A percentile compares a stretch with the other conserved stretches of the same genome.
Evolutionary conservation across 1,140 invertebrate genomes (phyloP).

Genomic region (Lycorma delicatula): DNA sequence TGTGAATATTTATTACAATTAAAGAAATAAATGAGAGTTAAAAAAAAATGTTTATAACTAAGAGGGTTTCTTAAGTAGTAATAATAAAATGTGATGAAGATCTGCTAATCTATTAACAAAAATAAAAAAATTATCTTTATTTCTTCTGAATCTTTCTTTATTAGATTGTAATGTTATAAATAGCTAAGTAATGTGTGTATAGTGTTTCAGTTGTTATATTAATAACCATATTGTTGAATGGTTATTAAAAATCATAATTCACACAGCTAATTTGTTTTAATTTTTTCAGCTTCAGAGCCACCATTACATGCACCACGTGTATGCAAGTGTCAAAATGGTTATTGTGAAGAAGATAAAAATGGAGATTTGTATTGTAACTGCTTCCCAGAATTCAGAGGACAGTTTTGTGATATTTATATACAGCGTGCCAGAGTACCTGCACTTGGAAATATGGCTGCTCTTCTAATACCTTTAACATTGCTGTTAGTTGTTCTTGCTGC

Average conservation of each 20-base stretch:
- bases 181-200: background rate
- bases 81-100: too few relatives aligned
- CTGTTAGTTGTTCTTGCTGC: constrained; percentile 59
- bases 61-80: too few relatives aligned
- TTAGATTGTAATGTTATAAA: background rate
- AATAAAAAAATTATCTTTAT: background rate
- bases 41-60: too few relatives aligned
- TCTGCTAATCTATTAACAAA: background rate
- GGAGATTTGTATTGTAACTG: constrained; percentile 59
- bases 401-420: constrained; percentile 53
- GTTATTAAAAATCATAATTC: too few relatives aligned
- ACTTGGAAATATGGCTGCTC: constrained; percentile 51
- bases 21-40: too few relatives aligned
- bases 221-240: too few relatives aligned
- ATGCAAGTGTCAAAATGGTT: constrained; percentile 82
- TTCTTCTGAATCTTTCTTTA: background rate
- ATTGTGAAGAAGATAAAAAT: constrained; percentile 54
- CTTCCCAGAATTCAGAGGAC: constrained; percentile 54
- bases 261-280: constrained; percentile 6
- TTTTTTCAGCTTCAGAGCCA: constrained; percentile 53
- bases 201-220: background rate
- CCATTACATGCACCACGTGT: constrained; percentile 62
- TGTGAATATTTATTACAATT: too few relatives aligned
- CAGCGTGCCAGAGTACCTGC: constrained; percentile 39
- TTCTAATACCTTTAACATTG: constrained; percentile 73